Base-by-base conservation (phyloP, 2,888 invertebrate genomes). In the Dryomyza anilis region DNA sequence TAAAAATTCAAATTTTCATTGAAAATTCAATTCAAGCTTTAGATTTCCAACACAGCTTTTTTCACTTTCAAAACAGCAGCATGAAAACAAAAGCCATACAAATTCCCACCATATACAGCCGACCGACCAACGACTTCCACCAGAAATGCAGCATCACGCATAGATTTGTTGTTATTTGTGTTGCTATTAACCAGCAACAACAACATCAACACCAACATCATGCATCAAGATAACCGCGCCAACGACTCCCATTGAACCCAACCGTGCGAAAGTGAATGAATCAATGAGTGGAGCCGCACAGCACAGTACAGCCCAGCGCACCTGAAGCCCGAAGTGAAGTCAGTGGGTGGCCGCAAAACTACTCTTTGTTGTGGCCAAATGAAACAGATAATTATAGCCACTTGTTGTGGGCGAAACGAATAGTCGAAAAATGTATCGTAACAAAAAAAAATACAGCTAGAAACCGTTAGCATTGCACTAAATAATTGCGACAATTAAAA, bases 61-160 rank as follows among this genome's bases (percentile, higher is more conserved):
- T 55, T 36, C 55, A 55, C 36, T 55, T 55, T 55, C 14, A 23
- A 16, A 23, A 36, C 5, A 8, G 23, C 33, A 30, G 30, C 29
- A 46, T 10, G 10, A 53, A 29, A 7, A 21, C 21, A 14, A 21
- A 23, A 14, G n/a, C n/a, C 33, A 50, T 23, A 50, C 6, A 27
- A n/a, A 55, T 55, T 55, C 55, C 55, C 55, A 36, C 14, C n/a
- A n/a, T n/a, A n/a, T n/a, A n/a, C n/a, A n/a, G n/a, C 4, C 21
- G 23, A 39, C 12, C n/a, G n/a, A 14, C 14, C 23, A 25, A 21
- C 36, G 27, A 55, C 33, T 55, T 39, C 33, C 55, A 55, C 55
- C 55, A 55, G 55, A 55, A 55, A 36, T 55, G 55, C 55, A 55
- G n/a, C 33, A 55, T 55, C 55, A 55, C 23, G 55, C 21, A 55